Conservation (phyloP, 2,113 vertebrate genomes). For the Trachemys scripta region DNA sequence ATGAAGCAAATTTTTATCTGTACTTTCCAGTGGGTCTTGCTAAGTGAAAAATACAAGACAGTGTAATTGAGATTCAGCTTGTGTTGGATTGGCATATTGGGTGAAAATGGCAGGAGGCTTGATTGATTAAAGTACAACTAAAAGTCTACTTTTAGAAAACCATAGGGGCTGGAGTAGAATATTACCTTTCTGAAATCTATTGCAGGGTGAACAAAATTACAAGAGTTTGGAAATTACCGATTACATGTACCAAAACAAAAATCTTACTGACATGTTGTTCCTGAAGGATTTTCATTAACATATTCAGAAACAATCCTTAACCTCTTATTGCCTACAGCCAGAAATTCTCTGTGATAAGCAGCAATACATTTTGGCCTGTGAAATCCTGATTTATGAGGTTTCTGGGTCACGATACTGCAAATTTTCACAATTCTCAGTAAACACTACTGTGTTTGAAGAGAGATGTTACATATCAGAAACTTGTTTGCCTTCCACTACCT, state of each 20-base stretch:
- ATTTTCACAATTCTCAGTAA: neutral
- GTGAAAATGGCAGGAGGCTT: conserved; percentile 43
- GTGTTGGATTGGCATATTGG: conserved; percentile 48
- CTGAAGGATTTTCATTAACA: conserved; percentile 54
- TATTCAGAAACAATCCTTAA: conserved; percentile 59
- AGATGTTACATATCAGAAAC: neutral
- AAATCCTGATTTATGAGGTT: conserved; percentile 3
- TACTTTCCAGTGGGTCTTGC: conserved; percentile 49
- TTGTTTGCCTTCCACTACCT: neutral
- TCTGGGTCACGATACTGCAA: neutral
- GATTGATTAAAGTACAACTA: conserved; percentile 9
- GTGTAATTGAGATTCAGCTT: conserved; percentile 59
- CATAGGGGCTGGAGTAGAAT: conserved; percentile 7
- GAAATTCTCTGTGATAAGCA: conserved; percentile 9
- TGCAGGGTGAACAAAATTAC: conserved; percentile 35
- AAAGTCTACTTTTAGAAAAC: conserved; percentile 59
- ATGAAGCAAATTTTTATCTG: neutral
- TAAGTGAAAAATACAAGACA: conserved; percentile 40
- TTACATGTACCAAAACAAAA: neutral
- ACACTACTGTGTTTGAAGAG: neutral
- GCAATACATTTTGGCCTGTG: neutral
- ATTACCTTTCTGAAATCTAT: conserved; percentile 58
- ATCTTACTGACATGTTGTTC: conserved; percentile 9
- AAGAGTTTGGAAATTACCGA: conserved; percentile 47
- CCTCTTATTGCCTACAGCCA: conserved; percentile 25